These are phyloP conservation scores for Antheraea pernyi DNA, from an alignment of 1,140 invertebrate species.

Conservation along the genomic window DNA sequence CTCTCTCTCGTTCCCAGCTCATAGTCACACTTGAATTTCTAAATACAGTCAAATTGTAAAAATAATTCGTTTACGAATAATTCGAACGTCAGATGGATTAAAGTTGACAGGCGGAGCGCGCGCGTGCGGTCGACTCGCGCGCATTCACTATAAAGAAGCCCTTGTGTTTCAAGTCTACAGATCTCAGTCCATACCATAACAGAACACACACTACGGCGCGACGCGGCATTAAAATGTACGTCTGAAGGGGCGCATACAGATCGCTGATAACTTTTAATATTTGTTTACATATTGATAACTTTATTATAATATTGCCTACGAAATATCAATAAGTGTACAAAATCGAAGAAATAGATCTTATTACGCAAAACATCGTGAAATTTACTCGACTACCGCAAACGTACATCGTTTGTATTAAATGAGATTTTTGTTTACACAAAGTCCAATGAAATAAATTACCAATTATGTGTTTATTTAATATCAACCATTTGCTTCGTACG, in stretches of 20 bases:
- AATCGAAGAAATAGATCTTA: neutral
- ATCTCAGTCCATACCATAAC: neutral
- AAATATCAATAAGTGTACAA: neutral
- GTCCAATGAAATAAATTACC: no score
- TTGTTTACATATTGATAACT: slow-evolving; percentile 44
- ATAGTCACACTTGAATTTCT: slow-evolving; percentile 34
- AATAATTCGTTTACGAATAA: neutral
- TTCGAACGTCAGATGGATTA: neutral
- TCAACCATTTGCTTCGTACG: no score
- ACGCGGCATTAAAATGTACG: slow-evolving; percentile 58
- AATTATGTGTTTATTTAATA: no score
- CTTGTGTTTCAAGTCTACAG: slow-evolving; percentile 48
- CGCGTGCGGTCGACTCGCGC: slow-evolving; percentile 72
- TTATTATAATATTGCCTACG: slow-evolving; percentile 21
- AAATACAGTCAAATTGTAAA: neutral
- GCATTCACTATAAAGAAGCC: slow-evolving; percentile 71
- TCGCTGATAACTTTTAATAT: slow-evolving; percentile 31
- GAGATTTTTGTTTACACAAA: no score
- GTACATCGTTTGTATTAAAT: no score
- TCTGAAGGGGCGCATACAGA: slow-evolving; percentile 47
- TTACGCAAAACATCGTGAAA: neutral
- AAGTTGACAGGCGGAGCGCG: slow-evolving; percentile 28
- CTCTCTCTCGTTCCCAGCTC: slow-evolving; percentile 59
- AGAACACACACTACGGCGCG: slow-evolving; percentile 24
- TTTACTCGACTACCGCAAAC: no score